Conservation (phyloP, 2,888 invertebrate species). For the Graphium colonna region DNA sequence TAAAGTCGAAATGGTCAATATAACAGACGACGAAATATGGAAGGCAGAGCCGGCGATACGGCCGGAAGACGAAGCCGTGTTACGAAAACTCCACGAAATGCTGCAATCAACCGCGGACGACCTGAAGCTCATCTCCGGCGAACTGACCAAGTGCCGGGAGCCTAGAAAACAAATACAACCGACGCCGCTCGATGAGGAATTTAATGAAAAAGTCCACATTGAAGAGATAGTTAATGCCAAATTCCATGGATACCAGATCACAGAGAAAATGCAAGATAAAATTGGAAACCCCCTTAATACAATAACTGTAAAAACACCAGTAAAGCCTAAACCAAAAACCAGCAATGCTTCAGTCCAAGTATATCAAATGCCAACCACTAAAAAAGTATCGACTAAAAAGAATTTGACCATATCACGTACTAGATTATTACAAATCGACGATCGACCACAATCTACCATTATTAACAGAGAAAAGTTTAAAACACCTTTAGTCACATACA, state of each 20-base stretch:
- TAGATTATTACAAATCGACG: slow-evolving; percentile 55
- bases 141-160: slow-evolving; percentile 57
- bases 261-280: slow-evolving; percentile 36
- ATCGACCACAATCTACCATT: slow-evolving; percentile 29
- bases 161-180: slow-evolving; percentile 55
- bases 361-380: slow-evolving; percentile 33
- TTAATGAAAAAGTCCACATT: slow-evolving; percentile 71
- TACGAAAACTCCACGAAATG: slow-evolving; percentile 69
- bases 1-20: slow-evolving; percentile 66
- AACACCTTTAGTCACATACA: slow-evolving; percentile 50
- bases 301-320: slow-evolving; percentile 15
- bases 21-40: slow-evolving; percentile 69
- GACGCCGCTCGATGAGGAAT: slow-evolving; percentile 66
- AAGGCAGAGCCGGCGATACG: slow-evolving; percentile 60
- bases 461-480: slow-evolving; percentile 30
- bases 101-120: slow-evolving; percentile 72
- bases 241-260: slow-evolving; percentile 64
- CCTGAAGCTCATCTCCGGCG: slow-evolving; percentile 65
- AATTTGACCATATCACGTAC: slow-evolving; percentile 52
- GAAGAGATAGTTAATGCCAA: slow-evolving; percentile 74
- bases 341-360: slow-evolving; percentile 41
- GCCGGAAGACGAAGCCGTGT: slow-evolving; percentile 69
- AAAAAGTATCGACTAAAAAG: slow-evolving; percentile 39
- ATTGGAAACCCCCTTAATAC: neutral
- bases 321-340: slow-evolving; percentile 34